A percentile compares a stretch with the other conserved stretches of the same genome.
Conservation (phyloP, 2,888 invertebrate genomes). For the Dryobota labecula region DNA sequence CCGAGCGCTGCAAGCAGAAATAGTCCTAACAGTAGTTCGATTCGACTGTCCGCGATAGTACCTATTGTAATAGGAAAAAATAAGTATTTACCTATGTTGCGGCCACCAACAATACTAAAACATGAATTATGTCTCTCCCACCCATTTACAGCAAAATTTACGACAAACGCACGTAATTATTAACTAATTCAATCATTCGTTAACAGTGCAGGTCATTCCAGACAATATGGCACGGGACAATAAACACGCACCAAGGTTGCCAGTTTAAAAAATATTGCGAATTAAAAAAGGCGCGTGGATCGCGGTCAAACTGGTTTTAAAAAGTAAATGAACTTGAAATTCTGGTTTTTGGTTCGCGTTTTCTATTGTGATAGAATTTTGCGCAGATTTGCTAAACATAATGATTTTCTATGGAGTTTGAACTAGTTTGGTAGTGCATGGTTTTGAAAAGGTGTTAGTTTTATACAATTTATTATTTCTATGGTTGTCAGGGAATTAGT, state of each 20-base stretch:
- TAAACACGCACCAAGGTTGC: conserved; percentile 75
- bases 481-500: conserved; percentile 43
- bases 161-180: conserved; percentile 80
- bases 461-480: conserved; percentile 36
- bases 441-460: conserved; percentile 69
- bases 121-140: conserved; percentile 56
- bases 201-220: conserved; percentile 85
- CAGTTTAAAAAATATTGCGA: conserved; percentile 78
- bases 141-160: conserved; percentile 70
- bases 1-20: too few species aligned
- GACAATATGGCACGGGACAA: conserved; percentile 79
- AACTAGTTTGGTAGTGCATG: conserved; percentile 80
- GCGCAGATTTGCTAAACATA: conserved; percentile 85
- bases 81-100: conserved; percentile 7
- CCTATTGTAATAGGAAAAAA: not conserved
- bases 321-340: conserved; percentile 79
- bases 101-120: conserved; percentile 43
- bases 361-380: conserved; percentile 74
- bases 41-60: too few species aligned
- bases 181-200: conserved; percentile 86
- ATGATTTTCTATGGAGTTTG: conserved; percentile 81
- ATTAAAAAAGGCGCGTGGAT: conserved; percentile 86
- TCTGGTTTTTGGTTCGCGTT: conserved; percentile 77
- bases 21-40: too few species aligned
- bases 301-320: conserved; percentile 82